Base-by-base conservation (phyloP, 92 coral and sea anemone genomes). In the Bergia puertoricense region DNA sequence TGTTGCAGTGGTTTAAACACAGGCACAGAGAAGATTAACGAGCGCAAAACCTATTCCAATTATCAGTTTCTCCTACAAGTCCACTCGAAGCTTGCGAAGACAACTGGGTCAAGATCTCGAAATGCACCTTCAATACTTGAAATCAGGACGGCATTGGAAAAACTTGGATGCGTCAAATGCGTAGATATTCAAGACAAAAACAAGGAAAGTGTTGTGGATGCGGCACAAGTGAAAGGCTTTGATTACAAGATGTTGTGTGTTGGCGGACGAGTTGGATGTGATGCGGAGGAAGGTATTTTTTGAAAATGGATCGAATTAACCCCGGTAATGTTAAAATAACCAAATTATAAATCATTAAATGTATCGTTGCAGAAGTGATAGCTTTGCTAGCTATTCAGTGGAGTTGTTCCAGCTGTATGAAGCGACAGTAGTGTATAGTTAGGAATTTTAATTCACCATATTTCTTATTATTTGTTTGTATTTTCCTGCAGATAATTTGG, bases 161-260 rank as follows among this genome's bases (percentile, higher is more conserved):
- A 20, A 48, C 76, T 38, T 67, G 40, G 37, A 18, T 82, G 77
- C 76, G 44, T 67, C 18, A 82, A 82, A 23, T 45, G 76, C 59
- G 77, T 66, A 14, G 86, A 68, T 46, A 82, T 82, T n/a, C 57
- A 82, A 41, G 86, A 82, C 67, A 82, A 77, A 44, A 82, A 82
- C 76, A 65, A 65, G 57, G 72, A 42, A 37, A 40, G 56, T 11
- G 18, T 42, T 22, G 3, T 14, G 2, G 85, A 81, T 82, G 86
- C 20, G 86, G 50, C 51, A 7, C 67, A n/a, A 40, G 8, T 23
- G 5, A 66, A 43, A 43, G 77, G 71, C 54, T 67, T 82, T n/a
- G 76, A 65, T 22, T 67, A 43, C 36, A 48, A 79, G 39, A 15
- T 40, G 23, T 15, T 76, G 11, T 43, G 65, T 10, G 42, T 79